A percentile compares a stretch with the other conserved stretches of the same genome.
phyloP scores from a whole-genome alignment of 2,797 vertebrate genomes.

The Capromys pilorides region DNA sequence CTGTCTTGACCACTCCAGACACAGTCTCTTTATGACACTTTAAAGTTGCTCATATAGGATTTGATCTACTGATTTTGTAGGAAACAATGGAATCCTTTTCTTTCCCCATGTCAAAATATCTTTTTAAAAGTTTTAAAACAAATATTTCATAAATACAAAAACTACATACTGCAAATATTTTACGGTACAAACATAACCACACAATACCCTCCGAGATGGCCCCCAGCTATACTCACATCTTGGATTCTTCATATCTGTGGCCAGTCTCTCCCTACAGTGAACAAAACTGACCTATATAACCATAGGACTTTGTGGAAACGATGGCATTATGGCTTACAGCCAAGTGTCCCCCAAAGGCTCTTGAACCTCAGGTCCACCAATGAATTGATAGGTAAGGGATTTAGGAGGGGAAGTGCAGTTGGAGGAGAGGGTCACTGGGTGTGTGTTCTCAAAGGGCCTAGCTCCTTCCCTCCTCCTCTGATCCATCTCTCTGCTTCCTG shows the following conservation, averaged over 20 bases:
- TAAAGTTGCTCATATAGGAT: not conserved
- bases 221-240: not conserved
- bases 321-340: not conserved
- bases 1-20: not conserved
- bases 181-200: not conserved
- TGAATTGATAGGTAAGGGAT: not conserved
- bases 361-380: not conserved
- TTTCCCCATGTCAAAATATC: not conserved
- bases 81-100: slow-evolving; percentile 10
- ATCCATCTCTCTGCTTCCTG: not conserved
- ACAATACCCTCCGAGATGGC: not conserved
- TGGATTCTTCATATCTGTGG: not conserved
- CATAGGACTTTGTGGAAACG: not conserved
- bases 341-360: not conserved
- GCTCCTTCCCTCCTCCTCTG: not conserved
- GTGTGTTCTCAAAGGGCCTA: not conserved
- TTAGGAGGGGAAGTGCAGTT: not conserved
- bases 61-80: not conserved
- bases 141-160: not conserved
- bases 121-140: not conserved
- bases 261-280: not conserved
- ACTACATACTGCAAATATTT: not conserved
- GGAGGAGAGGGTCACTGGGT: not conserved
- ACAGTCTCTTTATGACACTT: not conserved
- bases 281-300: not conserved